Base-by-base conservation (phyloP, 2,797 vertebrate species). In the Gymnopithys bicolor region DNA sequence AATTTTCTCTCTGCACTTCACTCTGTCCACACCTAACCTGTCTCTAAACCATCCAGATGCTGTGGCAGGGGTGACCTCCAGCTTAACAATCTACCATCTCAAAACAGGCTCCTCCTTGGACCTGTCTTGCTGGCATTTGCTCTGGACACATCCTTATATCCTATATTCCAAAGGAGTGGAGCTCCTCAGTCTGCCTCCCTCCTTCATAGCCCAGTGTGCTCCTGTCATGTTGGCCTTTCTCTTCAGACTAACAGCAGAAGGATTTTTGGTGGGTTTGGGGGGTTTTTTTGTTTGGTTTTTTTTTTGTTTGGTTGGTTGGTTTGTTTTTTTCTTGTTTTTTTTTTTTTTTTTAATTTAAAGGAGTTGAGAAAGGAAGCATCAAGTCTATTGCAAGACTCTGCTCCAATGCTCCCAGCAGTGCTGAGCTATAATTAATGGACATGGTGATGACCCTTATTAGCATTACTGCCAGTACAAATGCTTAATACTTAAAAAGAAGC, bases 151-250 rank as follows among this genome's bases (percentile, higher is more conserved):
- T 35, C 69, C 53, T 67, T 13, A 6, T 1, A 27, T 3, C 35
- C 52, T 13, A 5, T 1, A 27, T 3, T 35, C 52, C 37, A 49
- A 19, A 39, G 55, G 15, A 81, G 55, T 7, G 56, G 12, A 33
- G 18, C 78, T 24, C 22, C 60, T 49, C 43, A 21, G 5, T 17
- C 43, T 51, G 8, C 14, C 39, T 64, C 63, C 15, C 35, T 64
- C 60, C 53, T n/a, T 18, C 1, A 0, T 0, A 19, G 64, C 33
- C 7, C 53, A 12, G 1, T 3, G 46, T n/a, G 59, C 27, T 77
- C 41, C 37, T 39, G 19, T 8, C 32, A 4, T 0, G 6, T 3
- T 33, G 59, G 68, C 56, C 51, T 89, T 68, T 52, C n/a, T 39
- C 56, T 39, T 35, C 70, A 52, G 41, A 64, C 32, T 0, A 48